These are phyloP conservation scores for Coenonympha arcania DNA, from an alignment of 2,888 invertebrate species.

Conservation along the genomic window DNA sequence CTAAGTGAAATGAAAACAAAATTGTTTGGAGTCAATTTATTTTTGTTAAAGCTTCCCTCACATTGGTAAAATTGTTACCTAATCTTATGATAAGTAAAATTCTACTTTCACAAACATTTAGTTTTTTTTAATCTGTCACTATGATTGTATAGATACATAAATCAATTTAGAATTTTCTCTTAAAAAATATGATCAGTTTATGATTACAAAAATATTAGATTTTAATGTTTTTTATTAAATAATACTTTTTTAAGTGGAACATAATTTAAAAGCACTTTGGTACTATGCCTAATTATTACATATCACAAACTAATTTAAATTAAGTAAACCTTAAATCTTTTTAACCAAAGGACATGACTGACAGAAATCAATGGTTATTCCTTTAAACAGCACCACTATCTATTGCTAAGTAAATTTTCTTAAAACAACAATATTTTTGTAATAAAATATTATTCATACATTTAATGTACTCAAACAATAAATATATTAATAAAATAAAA, in stretches of 20 bases:
- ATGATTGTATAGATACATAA: background rate
- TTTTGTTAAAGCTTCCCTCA: constrained; percentile 35
- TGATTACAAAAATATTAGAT: constrained; percentile 23
- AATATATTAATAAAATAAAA: too few species aligned
- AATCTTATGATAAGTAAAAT: constrained; percentile 5
- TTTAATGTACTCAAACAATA: background rate
- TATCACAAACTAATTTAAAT: constrained; percentile 23
- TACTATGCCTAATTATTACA: constrained; percentile 17
- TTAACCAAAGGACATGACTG: constrained; percentile 16
- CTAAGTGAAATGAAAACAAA: background rate
- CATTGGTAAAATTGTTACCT: constrained; percentile 26
- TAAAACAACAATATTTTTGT: background rate
- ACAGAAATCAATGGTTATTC: constrained; percentile 14
- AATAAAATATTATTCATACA: background rate
- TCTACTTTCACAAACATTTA: background rate
- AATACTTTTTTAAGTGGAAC: constrained; percentile 9
- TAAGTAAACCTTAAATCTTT: too few species aligned
- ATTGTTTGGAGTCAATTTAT: constrained; percentile 8
- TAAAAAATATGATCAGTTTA: constrained; percentile 21
- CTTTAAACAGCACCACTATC: constrained; percentile 23
- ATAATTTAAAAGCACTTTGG: constrained; percentile 24
- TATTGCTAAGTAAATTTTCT: constrained; percentile 25
- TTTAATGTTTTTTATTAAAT: constrained; percentile 14
- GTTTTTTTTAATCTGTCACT: background rate
- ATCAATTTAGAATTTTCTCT: constrained; percentile 5